Evolutionary conservation across 2,113 vertebrate genomes (phyloP).

Genomic region (Garra rufa): DNA sequence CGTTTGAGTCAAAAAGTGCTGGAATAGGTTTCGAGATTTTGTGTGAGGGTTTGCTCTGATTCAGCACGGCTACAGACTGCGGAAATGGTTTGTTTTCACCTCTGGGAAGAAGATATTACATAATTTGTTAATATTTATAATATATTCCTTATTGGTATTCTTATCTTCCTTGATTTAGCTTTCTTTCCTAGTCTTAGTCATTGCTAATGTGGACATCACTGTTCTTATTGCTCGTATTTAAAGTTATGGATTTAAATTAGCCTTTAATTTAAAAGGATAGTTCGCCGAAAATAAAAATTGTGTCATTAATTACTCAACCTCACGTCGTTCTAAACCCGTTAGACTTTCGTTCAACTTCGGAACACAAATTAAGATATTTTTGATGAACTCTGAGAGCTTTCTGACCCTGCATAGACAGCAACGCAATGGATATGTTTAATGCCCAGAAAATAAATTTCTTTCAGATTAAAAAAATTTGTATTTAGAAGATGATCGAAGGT

Average conservation of each 20-base stretch:
- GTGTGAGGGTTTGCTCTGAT: slow-evolving; percentile 8
- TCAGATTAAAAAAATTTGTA: too few relatives aligned
- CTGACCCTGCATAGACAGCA: too few relatives aligned
- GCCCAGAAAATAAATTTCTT: too few relatives aligned
- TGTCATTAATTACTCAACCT: too few relatives aligned
- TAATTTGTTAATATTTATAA: not conserved
- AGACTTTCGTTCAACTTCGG: too few relatives aligned
- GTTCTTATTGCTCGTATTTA: not conserved
- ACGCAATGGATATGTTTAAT: too few relatives aligned
- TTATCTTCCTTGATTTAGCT: not conserved
- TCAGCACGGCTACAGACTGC: not conserved
- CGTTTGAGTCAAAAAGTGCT: not conserved
- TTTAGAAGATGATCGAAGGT: too few relatives aligned
- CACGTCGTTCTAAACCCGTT: too few relatives aligned
- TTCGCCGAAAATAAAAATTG: too few relatives aligned
- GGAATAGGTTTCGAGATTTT: not conserved
- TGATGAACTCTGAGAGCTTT: too few relatives aligned
- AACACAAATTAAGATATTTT: too few relatives aligned
- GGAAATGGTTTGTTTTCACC: not conserved
- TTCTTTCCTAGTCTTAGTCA: not conserved
- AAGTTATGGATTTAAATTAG: not conserved
- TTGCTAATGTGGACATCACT: not conserved
- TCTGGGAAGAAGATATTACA: slow-evolving; percentile 1
- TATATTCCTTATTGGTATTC: not conserved
- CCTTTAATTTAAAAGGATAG: not conserved